Evolutionary conservation across 2,113 vertebrate genomes (phyloP).

Genomic region (Acrocephalus arundinaceus): DNA sequence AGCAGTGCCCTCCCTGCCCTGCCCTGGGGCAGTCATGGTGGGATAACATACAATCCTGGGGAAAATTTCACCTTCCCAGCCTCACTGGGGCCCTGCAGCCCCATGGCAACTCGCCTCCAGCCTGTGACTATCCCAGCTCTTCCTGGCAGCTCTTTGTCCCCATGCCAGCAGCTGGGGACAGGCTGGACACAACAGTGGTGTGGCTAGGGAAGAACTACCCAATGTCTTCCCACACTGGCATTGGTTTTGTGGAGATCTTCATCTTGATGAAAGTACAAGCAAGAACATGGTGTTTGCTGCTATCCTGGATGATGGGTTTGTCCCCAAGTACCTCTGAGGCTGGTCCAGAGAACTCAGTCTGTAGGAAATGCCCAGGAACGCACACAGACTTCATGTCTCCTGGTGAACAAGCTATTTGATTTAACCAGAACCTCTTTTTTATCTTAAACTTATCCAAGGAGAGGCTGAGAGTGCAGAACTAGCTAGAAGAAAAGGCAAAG

Average conservation of each 20-base stretch:
- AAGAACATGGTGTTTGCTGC: not conserved
- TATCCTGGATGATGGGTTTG: not conserved
- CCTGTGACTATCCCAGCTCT: fast-evolving
- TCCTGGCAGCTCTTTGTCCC: not conserved
- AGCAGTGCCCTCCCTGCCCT: not conserved
- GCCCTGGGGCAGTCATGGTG: fast-evolving
- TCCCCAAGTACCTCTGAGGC: fast-evolving
- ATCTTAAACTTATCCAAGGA: not conserved
- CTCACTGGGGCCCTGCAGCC: not conserved
- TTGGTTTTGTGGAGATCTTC: not conserved
- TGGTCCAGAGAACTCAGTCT: not conserved
- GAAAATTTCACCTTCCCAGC: not conserved
- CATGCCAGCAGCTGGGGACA: not conserved
- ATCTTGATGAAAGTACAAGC: not conserved
- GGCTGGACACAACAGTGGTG: not conserved
- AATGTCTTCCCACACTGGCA: not conserved
- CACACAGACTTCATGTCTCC: not conserved
- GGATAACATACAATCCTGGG: not conserved
- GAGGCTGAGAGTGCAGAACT: not conserved
- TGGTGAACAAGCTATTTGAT: not conserved
- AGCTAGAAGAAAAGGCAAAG: not conserved
- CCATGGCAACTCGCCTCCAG: fast-evolving
- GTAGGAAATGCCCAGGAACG: not conserved
- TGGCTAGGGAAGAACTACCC: not conserved
- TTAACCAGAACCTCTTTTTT: not conserved